Evolutionary conservation across 2,797 vertebrate genomes (phyloP).

Genomic region (Xyrichtys novacula): DNA sequence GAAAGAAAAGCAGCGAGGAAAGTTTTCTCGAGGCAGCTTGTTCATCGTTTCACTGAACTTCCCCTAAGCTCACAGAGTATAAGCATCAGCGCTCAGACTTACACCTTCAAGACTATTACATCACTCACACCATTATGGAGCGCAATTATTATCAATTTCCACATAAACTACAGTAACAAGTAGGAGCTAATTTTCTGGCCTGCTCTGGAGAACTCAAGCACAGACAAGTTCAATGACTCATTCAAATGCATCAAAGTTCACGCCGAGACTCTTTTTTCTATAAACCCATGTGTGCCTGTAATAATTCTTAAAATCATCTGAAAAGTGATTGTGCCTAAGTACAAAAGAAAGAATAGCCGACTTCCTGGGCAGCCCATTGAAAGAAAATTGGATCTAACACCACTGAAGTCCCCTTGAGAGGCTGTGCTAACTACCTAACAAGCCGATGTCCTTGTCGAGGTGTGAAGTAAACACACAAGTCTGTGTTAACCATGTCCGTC

Average conservation of each 20-base stretch:
- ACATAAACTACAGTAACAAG: neutral
- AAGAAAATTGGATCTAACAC: neutral
- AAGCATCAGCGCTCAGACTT: neutral
- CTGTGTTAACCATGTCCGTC: conserved; percentile 59
- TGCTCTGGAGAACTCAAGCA: conserved; percentile 23
- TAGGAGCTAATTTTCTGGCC: conserved; percentile 45
- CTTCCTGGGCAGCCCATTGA: conserved; percentile 13
- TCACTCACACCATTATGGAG: conserved; percentile 11
- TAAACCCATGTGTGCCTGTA: conserved; percentile 5
- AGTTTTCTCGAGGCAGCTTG: neutral
- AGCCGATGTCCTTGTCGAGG: conserved; percentile 32
- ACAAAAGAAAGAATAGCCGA: conserved; percentile 14
- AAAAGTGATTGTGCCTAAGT: conserved; percentile 2
- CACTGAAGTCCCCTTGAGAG: conserved; percentile 3
- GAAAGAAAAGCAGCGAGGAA: conserved; percentile 18
- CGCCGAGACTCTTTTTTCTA: neutral
- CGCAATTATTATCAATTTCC: conserved; percentile 5
- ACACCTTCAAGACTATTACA: conserved; percentile 16
- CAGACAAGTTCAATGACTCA: conserved; percentile 32
- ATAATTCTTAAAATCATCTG: no score
- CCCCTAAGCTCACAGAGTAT: conserved; percentile 16
- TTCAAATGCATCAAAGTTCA: conserved; percentile 39
- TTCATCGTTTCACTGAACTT: neutral
- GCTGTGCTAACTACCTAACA: neutral
- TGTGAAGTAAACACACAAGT: conserved; percentile 51